phyloP scores from a whole-genome alignment of 1,140 invertebrate genomes.

The Drosophila ananassae region DNA sequence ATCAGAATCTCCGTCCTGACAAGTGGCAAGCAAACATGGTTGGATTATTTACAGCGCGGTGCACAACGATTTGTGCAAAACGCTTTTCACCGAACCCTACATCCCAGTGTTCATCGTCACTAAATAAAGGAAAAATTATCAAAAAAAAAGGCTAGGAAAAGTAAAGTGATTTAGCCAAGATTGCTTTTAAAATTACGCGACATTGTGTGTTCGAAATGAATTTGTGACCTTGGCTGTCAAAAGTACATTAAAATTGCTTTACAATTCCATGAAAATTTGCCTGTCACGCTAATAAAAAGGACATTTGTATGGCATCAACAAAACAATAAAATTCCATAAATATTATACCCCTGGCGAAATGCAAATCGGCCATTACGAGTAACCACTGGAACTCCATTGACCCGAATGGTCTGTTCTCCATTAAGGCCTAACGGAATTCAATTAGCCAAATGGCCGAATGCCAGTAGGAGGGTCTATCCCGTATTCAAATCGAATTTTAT shows the following conservation, averaged over 20 bases:
- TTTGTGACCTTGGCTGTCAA: neutral
- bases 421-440: slow-evolving; percentile 57
- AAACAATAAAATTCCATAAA: neutral
- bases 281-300: neutral
- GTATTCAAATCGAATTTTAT: slow-evolving; percentile 48
- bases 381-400: slow-evolving; percentile 21
- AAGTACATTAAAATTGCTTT: slow-evolving; percentile 1
- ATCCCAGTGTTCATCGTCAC: neutral
- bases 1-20: slow-evolving; percentile 28
- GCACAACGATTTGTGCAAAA: slow-evolving; percentile 70
- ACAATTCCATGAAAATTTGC: neutral
- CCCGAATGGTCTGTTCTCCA: slow-evolving; percentile 8
- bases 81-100: slow-evolving; percentile 13
- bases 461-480: neutral
- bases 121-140: slow-evolving; percentile 6
- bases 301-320: slow-evolving; percentile 1
- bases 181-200: slow-evolving; percentile 43
- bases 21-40: slow-evolving; percentile 72
- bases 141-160: slow-evolving; percentile 3
- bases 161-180: slow-evolving; percentile 54
- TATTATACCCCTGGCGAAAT: neutral
- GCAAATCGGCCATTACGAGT: slow-evolving; percentile 7
- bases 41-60: slow-evolving; percentile 77
- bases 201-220: slow-evolving; percentile 54
- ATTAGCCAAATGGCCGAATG: slow-evolving; percentile 62